Evolutionary conservation across 2,797 vertebrate genomes (phyloP).

Genomic region (Dicrostonyx torquatus): DNA sequence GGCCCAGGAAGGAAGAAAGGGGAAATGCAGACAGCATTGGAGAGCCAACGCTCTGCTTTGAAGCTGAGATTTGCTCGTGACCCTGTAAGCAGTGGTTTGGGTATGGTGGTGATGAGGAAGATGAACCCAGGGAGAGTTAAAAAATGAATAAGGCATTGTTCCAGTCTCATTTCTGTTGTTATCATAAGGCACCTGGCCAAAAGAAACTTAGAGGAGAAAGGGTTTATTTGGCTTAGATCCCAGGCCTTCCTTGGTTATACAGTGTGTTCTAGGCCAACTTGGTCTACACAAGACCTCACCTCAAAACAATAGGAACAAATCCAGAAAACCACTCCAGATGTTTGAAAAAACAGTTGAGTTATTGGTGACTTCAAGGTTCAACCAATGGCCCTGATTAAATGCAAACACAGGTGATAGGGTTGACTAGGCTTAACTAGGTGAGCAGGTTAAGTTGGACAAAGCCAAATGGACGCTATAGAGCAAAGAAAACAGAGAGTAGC

Average conservation of each 20-base stretch:
- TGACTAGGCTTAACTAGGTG: no score
- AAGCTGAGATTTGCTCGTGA: not conserved
- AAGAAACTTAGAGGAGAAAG: not conserved
- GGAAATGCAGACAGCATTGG: rapidly evolving
- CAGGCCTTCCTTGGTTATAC: not conserved
- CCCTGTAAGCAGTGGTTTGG: not conserved
- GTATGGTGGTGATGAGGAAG: not conserved
- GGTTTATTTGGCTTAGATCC: not conserved
- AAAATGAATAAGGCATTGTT: not conserved
- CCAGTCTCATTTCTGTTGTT: not conserved
- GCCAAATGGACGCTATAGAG: not conserved
- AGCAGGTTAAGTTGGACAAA: not conserved
- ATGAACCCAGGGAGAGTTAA: not conserved
- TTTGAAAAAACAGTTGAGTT: not conserved
- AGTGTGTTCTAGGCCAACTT: no score
- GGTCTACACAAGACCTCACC: not conserved
- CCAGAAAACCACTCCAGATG: not conserved
- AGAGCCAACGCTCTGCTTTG: not conserved
- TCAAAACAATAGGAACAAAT: not conserved
- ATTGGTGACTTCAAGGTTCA: not conserved
- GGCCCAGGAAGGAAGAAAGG: not conserved
- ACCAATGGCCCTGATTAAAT: not conserved
- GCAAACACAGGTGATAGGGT: not conserved
- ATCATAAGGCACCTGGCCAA: not conserved
- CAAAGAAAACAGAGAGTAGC: not conserved